A percentile compares a stretch with the other conserved stretches of the same genome.
Evolutionary conservation across 2,888 invertebrate genomes (phyloP).

Genomic region (Drosophila paracracens): DNA sequence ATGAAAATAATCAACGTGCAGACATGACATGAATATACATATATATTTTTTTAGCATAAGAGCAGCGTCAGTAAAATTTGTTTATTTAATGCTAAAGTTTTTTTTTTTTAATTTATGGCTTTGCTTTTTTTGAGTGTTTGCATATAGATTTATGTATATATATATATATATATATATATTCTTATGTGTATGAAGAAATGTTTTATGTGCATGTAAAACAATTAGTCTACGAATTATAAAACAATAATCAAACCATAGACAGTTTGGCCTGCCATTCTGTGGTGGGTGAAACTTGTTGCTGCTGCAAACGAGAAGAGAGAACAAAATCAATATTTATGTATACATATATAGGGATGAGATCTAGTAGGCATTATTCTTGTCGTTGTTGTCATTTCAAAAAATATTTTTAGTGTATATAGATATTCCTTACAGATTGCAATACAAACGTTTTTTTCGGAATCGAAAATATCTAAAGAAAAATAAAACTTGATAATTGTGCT

Average conservation of each 20-base stretch:
- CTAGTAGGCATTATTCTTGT: neutral
- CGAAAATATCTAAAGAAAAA: neutral
- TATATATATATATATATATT: slow-evolving; percentile 19
- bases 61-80: slow-evolving; percentile 46
- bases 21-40: slow-evolving; percentile 59
- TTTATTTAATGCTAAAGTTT: slow-evolving; percentile 32
- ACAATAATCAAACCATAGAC: slow-evolving; percentile 63
- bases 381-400: neutral
- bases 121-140: slow-evolving; percentile 32
- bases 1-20: slow-evolving; percentile 18
- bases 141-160: slow-evolving; percentile 26
- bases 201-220: slow-evolving; percentile 52
- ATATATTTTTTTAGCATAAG: slow-evolving; percentile 32
- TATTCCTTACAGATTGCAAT: neutral
- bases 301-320: slow-evolving; percentile 36
- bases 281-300: slow-evolving; percentile 73
- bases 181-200: slow-evolving; percentile 26
- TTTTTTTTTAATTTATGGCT: slow-evolving; percentile 30
- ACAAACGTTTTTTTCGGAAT: slow-evolving; percentile 2
- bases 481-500: neutral
- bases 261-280: slow-evolving; percentile 82
- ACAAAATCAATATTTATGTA: neutral
- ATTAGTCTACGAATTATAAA: slow-evolving; percentile 49
- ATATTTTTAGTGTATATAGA: neutral
- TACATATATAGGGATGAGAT: neutral